Percentiles rank a stretch among this genome's conserved stretches.
Evolutionary conservation across 2,113 vertebrate genomes (phyloP).

Genomic region (Leucopternis melanops): DNA sequence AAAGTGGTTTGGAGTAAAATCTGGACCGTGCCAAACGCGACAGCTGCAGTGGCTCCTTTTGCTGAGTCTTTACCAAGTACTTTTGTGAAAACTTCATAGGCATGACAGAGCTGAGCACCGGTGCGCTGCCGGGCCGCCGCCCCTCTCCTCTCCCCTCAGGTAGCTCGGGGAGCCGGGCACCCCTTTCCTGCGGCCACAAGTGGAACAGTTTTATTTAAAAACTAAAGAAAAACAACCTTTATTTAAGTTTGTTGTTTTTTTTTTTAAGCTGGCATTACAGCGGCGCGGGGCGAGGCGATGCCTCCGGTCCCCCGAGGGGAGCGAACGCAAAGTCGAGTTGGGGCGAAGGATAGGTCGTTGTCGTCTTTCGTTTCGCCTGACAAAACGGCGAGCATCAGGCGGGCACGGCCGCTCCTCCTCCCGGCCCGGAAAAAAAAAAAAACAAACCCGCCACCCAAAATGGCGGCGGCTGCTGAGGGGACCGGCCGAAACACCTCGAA

Average conservation of each 20-base stretch:
- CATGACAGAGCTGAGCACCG: rapidly evolving
- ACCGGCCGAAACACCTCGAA: neutral
- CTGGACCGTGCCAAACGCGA: neutral
- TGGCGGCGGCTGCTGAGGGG: neutral
- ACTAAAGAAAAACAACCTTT: too few relatives aligned
- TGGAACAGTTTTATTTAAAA: neutral
- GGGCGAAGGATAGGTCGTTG: rapidly evolving
- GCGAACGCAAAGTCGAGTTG: rapidly evolving
- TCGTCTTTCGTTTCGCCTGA: too few relatives aligned
- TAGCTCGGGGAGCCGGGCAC: neutral
- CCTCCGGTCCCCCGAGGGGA: neutral
- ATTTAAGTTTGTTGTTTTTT: neutral
- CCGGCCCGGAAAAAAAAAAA: too few relatives aligned
- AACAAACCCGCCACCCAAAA: neutral
- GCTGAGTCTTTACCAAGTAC: neutral
- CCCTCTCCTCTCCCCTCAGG: neutral
- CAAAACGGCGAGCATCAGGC: too few relatives aligned
- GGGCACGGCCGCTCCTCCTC: neutral
- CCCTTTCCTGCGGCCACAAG: neutral
- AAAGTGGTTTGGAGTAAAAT: neutral
- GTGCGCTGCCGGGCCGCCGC: neutral
- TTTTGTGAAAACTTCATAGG: neutral
- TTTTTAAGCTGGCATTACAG: neutral
- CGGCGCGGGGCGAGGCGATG: too few relatives aligned
- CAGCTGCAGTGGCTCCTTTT: neutral